Evolutionary conservation across 2,797 vertebrate genomes (phyloP), one percentile per base, ranked within the genome.

Genomic region (Apodemus agrarius): DNA sequence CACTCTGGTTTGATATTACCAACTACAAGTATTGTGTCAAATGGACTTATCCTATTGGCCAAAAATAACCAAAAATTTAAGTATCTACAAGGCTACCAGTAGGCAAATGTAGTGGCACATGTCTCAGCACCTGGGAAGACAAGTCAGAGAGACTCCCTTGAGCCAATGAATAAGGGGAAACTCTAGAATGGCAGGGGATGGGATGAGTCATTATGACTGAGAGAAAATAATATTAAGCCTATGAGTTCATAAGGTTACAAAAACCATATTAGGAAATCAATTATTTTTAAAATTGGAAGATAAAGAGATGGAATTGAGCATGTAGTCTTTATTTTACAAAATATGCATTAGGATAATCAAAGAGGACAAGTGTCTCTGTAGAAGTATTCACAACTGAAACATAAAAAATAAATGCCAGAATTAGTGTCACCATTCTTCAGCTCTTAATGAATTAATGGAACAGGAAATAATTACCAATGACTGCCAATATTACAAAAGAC

Each of bases 271-370:
- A 86, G 24, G 46, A 94, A 90, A 95, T 74, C 40, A 94, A 94
- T 91, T 91, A 83, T 91, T 91, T 40, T 96, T 65, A 94, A 97
- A 94, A 84, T 9, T 11, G 29, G 22, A 96, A 96, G 80, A 88
- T n/a, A 65, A 91, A 57, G 37, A 29, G 43, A 26, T 10, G 43
- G 86, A 31, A 22, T 52, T 29, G 82, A 95, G 34, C n/a, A 83
- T 61, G 87, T 93, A 74, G 61, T 19, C 46, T 90, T 91, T 86
- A 89, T 95, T 91, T 72, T 79, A 72, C 54, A 92, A 89, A 46
- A 46, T 90, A 87, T 79, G 90, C 75, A 54, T 92, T 87, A 88
- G 3, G 9, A 21, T 84, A 95, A 54, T 5, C 78, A 90, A 82
- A 78, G 0, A 79, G 46, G 29, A 34, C 67, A 85, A 85, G 34